phyloP scores from a whole-genome alignment of 2,113 vertebrate species.

The Nannobrachium achirus region DNA sequence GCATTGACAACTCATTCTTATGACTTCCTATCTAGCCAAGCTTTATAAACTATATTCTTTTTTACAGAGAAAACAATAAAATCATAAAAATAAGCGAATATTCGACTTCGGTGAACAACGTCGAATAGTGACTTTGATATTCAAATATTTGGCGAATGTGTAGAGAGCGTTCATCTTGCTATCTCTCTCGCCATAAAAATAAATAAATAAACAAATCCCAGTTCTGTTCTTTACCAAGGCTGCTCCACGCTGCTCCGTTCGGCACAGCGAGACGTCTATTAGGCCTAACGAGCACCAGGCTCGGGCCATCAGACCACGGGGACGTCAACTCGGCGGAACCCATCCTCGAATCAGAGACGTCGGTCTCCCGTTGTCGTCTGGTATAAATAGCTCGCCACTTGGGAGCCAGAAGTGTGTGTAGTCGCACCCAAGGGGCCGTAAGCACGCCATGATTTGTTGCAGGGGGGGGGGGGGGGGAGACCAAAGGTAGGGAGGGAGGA shows the following conservation, averaged over 20 bases:
- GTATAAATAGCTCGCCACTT: conserved; percentile 70
- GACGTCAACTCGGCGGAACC: conserved; percentile 34
- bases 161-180: too few species aligned
- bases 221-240: conserved; percentile 14
- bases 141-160: too few species aligned
- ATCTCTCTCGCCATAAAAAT: conserved; percentile 11
- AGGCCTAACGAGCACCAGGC: conserved; percentile 54
- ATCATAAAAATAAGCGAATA: too few species aligned
- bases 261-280: conserved; percentile 59
- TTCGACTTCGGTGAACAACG: too few species aligned
- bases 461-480: too few species aligned
- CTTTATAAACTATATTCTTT: too few species aligned
- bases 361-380: conserved; percentile 62
- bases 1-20: too few species aligned
- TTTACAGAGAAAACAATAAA: too few species aligned
- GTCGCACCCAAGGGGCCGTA: conserved; percentile 63
- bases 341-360: conserved; percentile 59
- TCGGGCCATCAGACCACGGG: conserved; percentile 49
- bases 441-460: too few species aligned
- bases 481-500: too few species aligned
- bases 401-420: conserved; percentile 69
- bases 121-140: too few species aligned
- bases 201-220: conserved; percentile 1
- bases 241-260: conserved; percentile 15
- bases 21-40: too few species aligned